Percentiles rank a stretch among this genome's conserved stretches.
These are phyloP conservation scores for Sebastes alutus DNA, from an alignment of 2,797 vertebrate genomes.

Conservation along the genomic window DNA sequence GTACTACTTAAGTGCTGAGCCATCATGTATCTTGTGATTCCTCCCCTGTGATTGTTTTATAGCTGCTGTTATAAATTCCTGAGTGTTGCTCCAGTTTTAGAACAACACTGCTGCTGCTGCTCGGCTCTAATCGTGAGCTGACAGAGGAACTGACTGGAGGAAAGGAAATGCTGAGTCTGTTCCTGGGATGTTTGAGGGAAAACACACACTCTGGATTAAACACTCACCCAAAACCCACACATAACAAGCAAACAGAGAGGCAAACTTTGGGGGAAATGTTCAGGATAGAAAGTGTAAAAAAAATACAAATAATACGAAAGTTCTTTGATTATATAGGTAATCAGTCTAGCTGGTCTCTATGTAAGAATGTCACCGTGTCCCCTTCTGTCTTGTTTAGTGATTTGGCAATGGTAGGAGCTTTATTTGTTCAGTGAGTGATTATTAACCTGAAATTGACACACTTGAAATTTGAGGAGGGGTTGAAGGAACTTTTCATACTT, in stretches of 20 bases:
- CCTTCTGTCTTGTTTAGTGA: not conserved
- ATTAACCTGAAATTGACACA: slow-evolving; percentile 47
- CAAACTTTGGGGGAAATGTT: not conserved
- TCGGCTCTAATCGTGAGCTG: not conserved
- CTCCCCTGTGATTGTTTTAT: not conserved
- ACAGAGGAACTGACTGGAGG: slow-evolving; percentile 50
- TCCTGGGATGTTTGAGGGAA: slow-evolving; percentile 60
- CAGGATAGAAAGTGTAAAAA: not conserved
- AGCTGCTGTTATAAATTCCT: slow-evolving; percentile 7
- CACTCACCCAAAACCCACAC: not conserved
- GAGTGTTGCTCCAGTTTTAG: not conserved
- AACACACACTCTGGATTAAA: not conserved
- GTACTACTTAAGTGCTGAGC: slow-evolving; percentile 1
- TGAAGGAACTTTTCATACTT: rapidly evolving
- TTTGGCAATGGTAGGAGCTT: slow-evolving; percentile 12
- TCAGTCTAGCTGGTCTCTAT: not conserved
- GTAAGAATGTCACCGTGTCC: not conserved
- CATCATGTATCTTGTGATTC: not conserved
- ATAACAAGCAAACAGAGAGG: not conserved
- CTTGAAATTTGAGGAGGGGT: not conserved
- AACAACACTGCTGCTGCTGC: not conserved
- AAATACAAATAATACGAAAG: not conserved
- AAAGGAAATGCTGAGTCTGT: slow-evolving; percentile 76
- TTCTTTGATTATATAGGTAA: not conserved
- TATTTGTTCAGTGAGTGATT: slow-evolving; percentile 63